Conservation (phyloP, 2,797 vertebrate species). For the Caiman crocodilus region DNA sequence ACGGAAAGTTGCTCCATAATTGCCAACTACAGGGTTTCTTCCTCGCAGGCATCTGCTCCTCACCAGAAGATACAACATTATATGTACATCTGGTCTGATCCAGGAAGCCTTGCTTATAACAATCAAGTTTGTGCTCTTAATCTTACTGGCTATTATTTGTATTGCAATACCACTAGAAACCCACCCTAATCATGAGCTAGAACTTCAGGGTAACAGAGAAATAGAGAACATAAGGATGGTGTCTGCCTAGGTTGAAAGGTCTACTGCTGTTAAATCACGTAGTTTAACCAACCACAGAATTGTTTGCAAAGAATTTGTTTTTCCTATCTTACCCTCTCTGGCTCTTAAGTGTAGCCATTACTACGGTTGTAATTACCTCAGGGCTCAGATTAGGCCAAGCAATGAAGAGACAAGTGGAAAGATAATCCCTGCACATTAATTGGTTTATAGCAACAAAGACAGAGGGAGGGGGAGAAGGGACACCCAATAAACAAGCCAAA, state of each 20-base stretch:
- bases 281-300: accelerated
- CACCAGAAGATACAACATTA: too few relatives aligned
- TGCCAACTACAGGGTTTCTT: neutral
- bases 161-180: accelerated
- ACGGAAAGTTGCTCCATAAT: neutral
- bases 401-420: neutral
- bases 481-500: neutral
- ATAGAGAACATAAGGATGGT: accelerated
- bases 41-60: neutral
- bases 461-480: neutral
- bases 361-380: neutral
- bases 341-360: neutral
- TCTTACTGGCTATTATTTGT: accelerated
- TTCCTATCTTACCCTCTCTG: neutral
- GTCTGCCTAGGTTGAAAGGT: neutral
- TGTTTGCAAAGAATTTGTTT: neutral
- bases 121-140: accelerated
- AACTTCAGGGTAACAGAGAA: neutral
- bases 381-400: too few relatives aligned
- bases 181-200: neutral
- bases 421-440: neutral
- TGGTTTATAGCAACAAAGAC: neutral
- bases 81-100: neutral
- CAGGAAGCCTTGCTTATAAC: neutral
- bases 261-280: neutral